A percentile compares a stretch with the other conserved stretches of the same genome.
These are phyloP conservation scores for Acanthosoma haemorrhoidale DNA, from an alignment of 2,888 invertebrate species.

Conservation along the genomic window DNA sequence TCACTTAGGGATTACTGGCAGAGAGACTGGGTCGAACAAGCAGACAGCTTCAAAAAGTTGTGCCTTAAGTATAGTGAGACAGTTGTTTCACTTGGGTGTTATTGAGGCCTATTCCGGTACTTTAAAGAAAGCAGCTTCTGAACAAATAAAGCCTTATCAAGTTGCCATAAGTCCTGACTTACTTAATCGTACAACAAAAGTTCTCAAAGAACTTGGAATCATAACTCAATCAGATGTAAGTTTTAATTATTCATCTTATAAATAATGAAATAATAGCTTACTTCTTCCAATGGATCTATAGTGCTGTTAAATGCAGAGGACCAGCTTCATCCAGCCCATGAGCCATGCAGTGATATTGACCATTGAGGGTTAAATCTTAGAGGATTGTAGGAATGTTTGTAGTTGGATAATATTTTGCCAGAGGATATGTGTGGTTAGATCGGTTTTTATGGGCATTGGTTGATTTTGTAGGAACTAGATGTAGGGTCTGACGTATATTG, in stretches of 20 bases:
- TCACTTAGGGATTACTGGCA: constrained; percentile 53
- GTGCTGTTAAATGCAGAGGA: too few relatives aligned
- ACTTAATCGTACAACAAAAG: constrained; percentile 54
- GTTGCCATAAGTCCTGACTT: constrained; percentile 72
- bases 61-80: constrained; percentile 88
- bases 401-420: too few relatives aligned
- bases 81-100: constrained; percentile 88
- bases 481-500: too few relatives aligned
- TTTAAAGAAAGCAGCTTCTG: constrained; percentile 65
- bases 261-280: too few relatives aligned
- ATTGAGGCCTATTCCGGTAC: constrained; percentile 84
- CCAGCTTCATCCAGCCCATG: too few relatives aligned
- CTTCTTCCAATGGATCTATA: too few relatives aligned
- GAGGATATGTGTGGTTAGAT: too few relatives aligned
- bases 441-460: too few relatives aligned
- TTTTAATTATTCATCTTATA: background rate
- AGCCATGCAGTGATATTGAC: too few relatives aligned
- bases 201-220: constrained; percentile 48
- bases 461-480: too few relatives aligned
- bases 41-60: constrained; percentile 95
- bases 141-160: constrained; percentile 70
- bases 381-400: too few relatives aligned
- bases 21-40: constrained; percentile 94
- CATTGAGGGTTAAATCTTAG: too few relatives aligned
- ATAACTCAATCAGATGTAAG: constrained; percentile 34